Base-by-base conservation (phyloP, 2,888 invertebrate genomes). In the Minunthozetes semirufus region DNA sequence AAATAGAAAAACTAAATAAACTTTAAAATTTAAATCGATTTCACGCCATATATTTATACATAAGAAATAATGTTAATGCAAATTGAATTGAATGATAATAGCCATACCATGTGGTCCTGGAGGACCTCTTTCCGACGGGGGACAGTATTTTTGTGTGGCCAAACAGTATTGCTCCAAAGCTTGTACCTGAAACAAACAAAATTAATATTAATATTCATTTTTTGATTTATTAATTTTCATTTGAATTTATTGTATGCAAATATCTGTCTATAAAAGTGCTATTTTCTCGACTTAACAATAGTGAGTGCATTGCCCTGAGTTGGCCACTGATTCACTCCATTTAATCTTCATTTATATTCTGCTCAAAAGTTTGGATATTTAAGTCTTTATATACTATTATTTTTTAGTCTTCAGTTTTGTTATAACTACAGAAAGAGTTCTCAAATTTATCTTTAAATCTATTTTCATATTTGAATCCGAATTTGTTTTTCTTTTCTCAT, bases 91-190 rank as follows among this genome's bases (percentile, higher is more conserved):
- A 8, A 5, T 33, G 33, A 33, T 33, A 33, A 33, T 33, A 74
- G 76, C 88, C 88, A 0, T 75, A 77, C 88, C 88, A 0, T 84
- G 83, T 0, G 85, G 85, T 0, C 90, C 90, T 61, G 86, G 86
- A 0, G 86, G 85, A 0, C 89, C 89, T 46, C 87, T 87, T 0
- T 88, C 87, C 0, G 88, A 87, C 0, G 88, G 87, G 0, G 90
- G 89, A 80, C 93, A 93, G 81, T 90, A 91, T 75, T 90, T 90
- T 80, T 89, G 89, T 0, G 92, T 90, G 11, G 90, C 90, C 80
- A 89, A 89, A 81, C 93, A 93, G 81, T 92, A 91, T 0, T 89
- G 91, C 81, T 92, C 90, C 72, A 93, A 89, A 1, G 90, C 90
- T 81, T 90, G 89, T 80, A 90, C 88, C 92, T 92, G 84, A 22